These are phyloP conservation scores for Leptinotarsa peninsularis DNA, from an alignment of 2,888 invertebrate species.

Conservation along the genomic window DNA sequence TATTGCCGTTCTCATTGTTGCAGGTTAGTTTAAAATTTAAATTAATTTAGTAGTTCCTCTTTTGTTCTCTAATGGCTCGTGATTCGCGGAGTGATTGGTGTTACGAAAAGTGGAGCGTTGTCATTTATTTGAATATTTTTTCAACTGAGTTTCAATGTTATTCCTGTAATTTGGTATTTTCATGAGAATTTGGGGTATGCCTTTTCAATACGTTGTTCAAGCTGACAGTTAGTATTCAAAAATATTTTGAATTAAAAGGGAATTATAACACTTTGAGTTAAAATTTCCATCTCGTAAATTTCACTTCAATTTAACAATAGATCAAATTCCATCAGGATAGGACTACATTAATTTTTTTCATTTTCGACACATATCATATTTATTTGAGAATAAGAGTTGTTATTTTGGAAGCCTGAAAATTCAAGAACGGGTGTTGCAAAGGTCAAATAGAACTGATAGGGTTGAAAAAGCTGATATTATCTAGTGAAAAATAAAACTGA, in stretches of 20 bases:
- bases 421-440: neutral
- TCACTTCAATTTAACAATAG: too few relatives aligned
- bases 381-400: too few relatives aligned
- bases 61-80: conserved; percentile 18
- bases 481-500: neutral
- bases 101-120: conserved; percentile 16
- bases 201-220: neutral
- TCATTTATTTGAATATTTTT: neutral
- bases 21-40: conserved; percentile 32
- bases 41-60: conserved; percentile 29
- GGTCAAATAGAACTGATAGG: neutral
- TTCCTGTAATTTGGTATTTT: neutral
- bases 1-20: conserved; percentile 19
- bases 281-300: too few relatives aligned
- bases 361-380: too few relatives aligned
- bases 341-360: too few relatives aligned
- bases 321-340: too few relatives aligned
- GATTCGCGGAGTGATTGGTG: conserved; percentile 11
- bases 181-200: neutral
- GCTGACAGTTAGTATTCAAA: neutral
- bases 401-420: neutral
- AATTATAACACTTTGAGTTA: too few relatives aligned
- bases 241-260: neutral
- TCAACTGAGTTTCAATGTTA: neutral
- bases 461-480: neutral